These are phyloP conservation scores for Karalla daura DNA, from an alignment of 2,797 vertebrate species.

Conservation along the genomic window DNA sequence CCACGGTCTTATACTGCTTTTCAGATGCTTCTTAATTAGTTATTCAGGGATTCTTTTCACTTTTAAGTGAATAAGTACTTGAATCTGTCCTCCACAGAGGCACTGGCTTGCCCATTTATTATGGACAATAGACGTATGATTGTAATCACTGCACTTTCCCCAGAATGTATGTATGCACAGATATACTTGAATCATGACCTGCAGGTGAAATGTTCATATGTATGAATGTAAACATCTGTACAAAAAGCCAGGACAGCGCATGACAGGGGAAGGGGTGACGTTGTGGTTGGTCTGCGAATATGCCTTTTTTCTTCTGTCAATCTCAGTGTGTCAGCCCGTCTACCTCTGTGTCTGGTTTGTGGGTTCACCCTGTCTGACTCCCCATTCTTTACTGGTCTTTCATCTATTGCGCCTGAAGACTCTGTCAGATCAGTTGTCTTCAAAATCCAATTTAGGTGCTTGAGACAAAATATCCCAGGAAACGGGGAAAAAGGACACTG, in stretches of 20 bases:
- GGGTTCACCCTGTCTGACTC: conserved; percentile 23
- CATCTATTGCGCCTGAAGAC: conserved; percentile 51
- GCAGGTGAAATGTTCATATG: conserved; percentile 60
- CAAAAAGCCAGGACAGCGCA: not conserved
- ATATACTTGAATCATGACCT: conserved; percentile 56
- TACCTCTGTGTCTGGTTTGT: conserved; percentile 33
- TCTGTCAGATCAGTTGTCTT: conserved; percentile 50
- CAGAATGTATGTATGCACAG: conserved; percentile 46
- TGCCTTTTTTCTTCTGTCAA: not conserved
- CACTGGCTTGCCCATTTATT: conserved; percentile 65
- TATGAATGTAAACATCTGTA: not conserved
- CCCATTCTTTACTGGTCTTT: conserved; percentile 42
- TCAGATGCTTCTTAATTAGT: conserved; percentile 78
- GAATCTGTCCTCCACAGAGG: conserved; percentile 65
- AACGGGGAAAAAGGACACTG: conserved; percentile 19
- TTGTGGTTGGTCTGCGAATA: conserved; percentile 2
- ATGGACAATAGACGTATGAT: conserved; percentile 79
- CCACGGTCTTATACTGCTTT: conserved; percentile 68
- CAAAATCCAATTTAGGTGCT: conserved; percentile 48
- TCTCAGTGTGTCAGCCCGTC: conserved; percentile 15
- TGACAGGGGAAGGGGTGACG: not conserved
- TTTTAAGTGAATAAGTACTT: conserved; percentile 74
- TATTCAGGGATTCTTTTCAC: conserved; percentile 78
- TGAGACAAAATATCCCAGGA: conserved; percentile 32
- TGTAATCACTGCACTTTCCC: conserved; percentile 69